Conservation (phyloP, 64 coral and sea anemone species). For the Actinia tenebrosa region DNA sequence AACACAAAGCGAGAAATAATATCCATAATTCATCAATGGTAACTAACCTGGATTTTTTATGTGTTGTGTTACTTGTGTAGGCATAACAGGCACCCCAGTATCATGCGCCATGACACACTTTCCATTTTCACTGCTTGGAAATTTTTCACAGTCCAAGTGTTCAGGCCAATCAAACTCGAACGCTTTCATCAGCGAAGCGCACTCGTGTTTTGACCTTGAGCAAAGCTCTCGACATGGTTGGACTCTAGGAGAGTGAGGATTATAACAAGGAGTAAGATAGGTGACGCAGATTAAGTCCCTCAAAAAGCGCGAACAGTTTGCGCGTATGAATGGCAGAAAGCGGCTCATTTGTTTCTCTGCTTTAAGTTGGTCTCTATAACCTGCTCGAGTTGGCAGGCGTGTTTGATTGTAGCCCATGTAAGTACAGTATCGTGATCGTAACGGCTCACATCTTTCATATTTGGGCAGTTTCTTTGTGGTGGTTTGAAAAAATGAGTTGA, state of each 20-base stretch:
- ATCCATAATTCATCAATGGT: not conserved
- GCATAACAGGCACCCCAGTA: not conserved
- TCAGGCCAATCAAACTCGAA: constrained; percentile 20
- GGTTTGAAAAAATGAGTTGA: not conserved
- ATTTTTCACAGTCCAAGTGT: constrained; percentile 21
- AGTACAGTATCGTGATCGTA: constrained; percentile 44
- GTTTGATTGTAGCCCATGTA: constrained; percentile 42
- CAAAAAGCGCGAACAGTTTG: constrained; percentile 26
- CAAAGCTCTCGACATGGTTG: constrained; percentile 49
- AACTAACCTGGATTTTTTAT: not conserved
- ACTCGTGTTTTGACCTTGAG: constrained; percentile 21
- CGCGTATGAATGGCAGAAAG: constrained; percentile 28
- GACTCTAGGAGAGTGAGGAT: not conserved
- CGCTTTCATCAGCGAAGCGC: constrained; percentile 5
- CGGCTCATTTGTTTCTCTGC: not conserved
- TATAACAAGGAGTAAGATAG: constrained; percentile 26
- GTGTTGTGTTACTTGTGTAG: not conserved
- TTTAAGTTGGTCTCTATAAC: constrained; percentile 14
- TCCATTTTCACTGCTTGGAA: constrained; percentile 10
- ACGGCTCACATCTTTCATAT: not conserved
- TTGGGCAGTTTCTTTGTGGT: not conserved
- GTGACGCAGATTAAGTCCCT: constrained; percentile 32
- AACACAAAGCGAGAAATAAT: too few species aligned
- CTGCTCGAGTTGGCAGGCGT: not conserved
- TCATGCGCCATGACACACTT: not conserved